Base-by-base conservation (phyloP, 2,888 invertebrate genomes). In the Polymixis flavicincta region DNA sequence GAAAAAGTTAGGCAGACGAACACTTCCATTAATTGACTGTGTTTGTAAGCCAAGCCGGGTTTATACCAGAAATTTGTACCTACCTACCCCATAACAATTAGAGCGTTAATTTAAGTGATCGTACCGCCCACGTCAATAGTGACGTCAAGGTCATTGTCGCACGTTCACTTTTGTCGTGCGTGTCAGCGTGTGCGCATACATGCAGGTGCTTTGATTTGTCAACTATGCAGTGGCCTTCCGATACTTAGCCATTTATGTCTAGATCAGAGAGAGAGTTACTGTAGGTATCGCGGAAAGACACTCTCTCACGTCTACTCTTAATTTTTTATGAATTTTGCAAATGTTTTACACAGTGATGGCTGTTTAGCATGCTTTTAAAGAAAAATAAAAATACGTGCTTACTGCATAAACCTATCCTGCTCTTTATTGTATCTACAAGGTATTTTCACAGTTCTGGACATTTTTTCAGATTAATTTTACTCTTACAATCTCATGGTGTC, bases 81-180 rank as follows among this genome's bases (percentile, higher is more conserved):
- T 66, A 57, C 63, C 52, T 48, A 75, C 63, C 69, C 80, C 42
- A 25, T 4, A 63, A 63, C 57, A 72, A 70, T 22, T 70, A 73
- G 22, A 79, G 80, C 63, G 52, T 65, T 57, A 74, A 82, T 42
- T 78, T 67, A 71, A 72, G 79, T 79, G 78, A 78, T 83, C 66
- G 78, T 71, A 32, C 57, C 83, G 83, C 82, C 79, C 83, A 82
- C 79, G 52, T 71, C 55, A 69, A 17, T 66, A 4, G 25, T 22
- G 69, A 60, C 66, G 48, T 54, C 74, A 85, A 85, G 85, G 85
- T 85, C 85, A 85, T 57, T 85, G 81, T 64, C 80, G 72, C 78
- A 80, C 85, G 59, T 85, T 85, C 85, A 85, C 85, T 85, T 82
- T 75, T 79, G 75, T 83, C 65, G 69, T 77, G 77, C 76, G 80